phyloP scores from a whole-genome alignment of 2,888 invertebrate genomes.

The Cyclophora albipunctata region DNA sequence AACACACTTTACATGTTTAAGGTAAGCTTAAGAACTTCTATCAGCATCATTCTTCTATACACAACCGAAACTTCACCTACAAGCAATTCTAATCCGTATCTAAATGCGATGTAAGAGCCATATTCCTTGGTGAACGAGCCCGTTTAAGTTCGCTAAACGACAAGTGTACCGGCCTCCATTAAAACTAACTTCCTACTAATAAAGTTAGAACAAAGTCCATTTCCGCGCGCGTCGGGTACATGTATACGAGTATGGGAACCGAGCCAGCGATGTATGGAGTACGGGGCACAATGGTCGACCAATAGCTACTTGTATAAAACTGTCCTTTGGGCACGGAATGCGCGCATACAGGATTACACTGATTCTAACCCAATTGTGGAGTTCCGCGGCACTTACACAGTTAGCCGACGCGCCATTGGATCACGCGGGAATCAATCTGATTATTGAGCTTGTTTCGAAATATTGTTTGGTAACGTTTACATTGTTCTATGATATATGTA shows the following conservation, averaged over 20 bases:
- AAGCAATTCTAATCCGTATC: conserved; percentile 17
- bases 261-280: conserved; percentile 27
- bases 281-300: conserved; percentile 24
- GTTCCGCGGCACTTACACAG: no score
- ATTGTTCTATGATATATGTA: no score
- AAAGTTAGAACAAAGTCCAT: conserved; percentile 48
- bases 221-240: conserved; percentile 34
- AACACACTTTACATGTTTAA: conserved; percentile 21
- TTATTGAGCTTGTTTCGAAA: neutral
- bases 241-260: conserved; percentile 19
- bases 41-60: conserved; percentile 17
- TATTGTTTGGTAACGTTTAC: neutral
- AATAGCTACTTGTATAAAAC: conserved; percentile 17
- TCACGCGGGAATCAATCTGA: no score
- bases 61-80: conserved; percentile 18
- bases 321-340: conserved; percentile 17
- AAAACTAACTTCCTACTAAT: conserved; percentile 43
- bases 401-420: no score
- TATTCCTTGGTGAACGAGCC: conserved; percentile 9
- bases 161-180: conserved; percentile 35
- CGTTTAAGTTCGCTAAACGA: conserved; percentile 22
- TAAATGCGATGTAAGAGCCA: conserved; percentile 11
- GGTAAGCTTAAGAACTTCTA: conserved; percentile 16
- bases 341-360: neutral
- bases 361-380: neutral